Conservation (phyloP, 1,140 invertebrate species). For the Procambarus virginalis region DNA sequence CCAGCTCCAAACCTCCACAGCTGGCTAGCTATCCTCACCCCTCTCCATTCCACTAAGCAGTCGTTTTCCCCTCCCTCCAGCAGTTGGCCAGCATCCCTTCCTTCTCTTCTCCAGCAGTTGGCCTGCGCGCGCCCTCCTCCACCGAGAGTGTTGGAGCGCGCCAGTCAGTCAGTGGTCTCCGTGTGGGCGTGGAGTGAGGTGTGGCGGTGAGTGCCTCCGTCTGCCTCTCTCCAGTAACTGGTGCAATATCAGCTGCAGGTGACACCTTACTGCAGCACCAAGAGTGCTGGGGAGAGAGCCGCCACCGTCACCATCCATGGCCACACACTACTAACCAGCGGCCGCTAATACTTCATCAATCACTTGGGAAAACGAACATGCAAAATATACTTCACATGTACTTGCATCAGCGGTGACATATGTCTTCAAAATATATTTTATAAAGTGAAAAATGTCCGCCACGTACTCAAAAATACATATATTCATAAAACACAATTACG, state of each 20-base stretch:
- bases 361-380: neutral
- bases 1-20: too few species aligned
- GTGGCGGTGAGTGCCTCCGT: neutral
- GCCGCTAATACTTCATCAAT: neutral
- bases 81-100: neutral
- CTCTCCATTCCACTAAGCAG: too few species aligned
- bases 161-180: neutral
- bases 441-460: neutral
- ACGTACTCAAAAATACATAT: neutral
- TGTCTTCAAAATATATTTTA: too few species aligned
- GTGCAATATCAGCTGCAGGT: neutral
- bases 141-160: neutral
- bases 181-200: neutral
- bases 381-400: neutral
- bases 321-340: neutral
- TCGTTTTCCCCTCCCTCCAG: too few species aligned
- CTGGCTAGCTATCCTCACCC: too few species aligned
- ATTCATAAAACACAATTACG: neutral
- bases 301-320: too few species aligned
- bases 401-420: neutral
- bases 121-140: too few species aligned
- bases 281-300: neutral
- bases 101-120: too few species aligned
- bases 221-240: neutral
- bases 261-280: neutral